phyloP scores from a whole-genome alignment of 2,888 invertebrate species.

The Mimumesa dahlbomi region DNA sequence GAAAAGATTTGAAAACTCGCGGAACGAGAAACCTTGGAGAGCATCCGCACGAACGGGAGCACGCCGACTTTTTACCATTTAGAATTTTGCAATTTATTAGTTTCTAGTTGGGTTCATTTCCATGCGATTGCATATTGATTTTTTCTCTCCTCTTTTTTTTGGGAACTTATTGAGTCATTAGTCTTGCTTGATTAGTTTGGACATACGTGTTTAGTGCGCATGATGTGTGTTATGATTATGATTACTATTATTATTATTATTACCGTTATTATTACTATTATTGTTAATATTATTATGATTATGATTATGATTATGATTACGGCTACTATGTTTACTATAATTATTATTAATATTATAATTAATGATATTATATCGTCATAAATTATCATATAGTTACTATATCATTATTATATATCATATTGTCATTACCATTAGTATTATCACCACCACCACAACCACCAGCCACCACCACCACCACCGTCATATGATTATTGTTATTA shows the following conservation, averaged over 20 bases:
- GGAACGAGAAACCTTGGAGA: slow-evolving; percentile 23
- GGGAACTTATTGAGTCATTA: slow-evolving; percentile 63
- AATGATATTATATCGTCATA: slow-evolving; percentile 20
- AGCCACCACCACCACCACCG: slow-evolving; percentile 46
- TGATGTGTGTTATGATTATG: slow-evolving; percentile 75
- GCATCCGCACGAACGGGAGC: slow-evolving; percentile 47
- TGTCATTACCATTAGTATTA: slow-evolving; percentile 60
- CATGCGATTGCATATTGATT: slow-evolving; percentile 45
- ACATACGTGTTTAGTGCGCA: slow-evolving; percentile 76
- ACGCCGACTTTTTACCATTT: slow-evolving; percentile 34
- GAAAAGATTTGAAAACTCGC: slow-evolving; percentile 15
- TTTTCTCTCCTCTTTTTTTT: slow-evolving; percentile 53
- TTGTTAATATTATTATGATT: slow-evolving; percentile 62
- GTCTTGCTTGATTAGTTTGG: slow-evolving; percentile 74
- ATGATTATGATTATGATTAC: slow-evolving; percentile 42
- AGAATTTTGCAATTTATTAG: slow-evolving; percentile 41
- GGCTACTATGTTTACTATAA: slow-evolving; percentile 34
- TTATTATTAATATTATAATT: slow-evolving; percentile 42
- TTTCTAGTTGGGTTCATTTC: slow-evolving; percentile 47
- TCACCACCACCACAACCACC: slow-evolving; percentile 45
- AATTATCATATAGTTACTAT: slow-evolving; percentile 23
- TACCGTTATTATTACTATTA: slow-evolving; percentile 46
- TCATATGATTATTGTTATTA: slow-evolving; percentile 27
- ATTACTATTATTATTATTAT: slow-evolving; percentile 55
- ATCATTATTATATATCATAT: slow-evolving; percentile 41